These are phyloP conservation scores for Drosophila greeni DNA, from an alignment of 2,888 invertebrate genomes.

Conservation along the genomic window DNA sequence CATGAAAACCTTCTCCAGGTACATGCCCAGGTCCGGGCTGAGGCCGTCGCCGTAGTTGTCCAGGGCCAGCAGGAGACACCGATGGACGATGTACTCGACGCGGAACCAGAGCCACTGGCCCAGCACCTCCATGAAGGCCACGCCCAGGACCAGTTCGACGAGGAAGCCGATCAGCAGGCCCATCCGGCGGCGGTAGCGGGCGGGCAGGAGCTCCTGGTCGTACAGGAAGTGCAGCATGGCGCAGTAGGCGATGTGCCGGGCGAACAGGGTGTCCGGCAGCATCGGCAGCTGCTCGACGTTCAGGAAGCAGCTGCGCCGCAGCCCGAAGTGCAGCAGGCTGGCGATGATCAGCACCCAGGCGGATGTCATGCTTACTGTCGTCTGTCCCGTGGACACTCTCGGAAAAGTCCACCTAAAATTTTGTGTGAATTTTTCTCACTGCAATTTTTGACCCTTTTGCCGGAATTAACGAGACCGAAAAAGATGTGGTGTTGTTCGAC, in stretches of 20 bases:
- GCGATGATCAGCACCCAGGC: slow-evolving; percentile 24
- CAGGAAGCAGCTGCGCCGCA: slow-evolving; percentile 27
- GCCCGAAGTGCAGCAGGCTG: slow-evolving; percentile 25
- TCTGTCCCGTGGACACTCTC: background rate
- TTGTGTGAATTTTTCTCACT: background rate
- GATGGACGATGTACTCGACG: slow-evolving; percentile 19
- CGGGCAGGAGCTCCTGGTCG: slow-evolving; percentile 28
- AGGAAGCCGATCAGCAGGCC: slow-evolving; percentile 23
- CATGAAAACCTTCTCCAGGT: slow-evolving; percentile 28
- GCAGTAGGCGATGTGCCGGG: slow-evolving; percentile 34
- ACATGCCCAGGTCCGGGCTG: background rate
- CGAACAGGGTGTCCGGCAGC: slow-evolving; percentile 25
- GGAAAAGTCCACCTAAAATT: background rate
- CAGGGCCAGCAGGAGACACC: background rate
- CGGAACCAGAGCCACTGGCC: slow-evolving; percentile 32
- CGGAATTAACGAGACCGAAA: slow-evolving; percentile 16
- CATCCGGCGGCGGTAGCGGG: slow-evolving; percentile 25
- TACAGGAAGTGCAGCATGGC: slow-evolving; percentile 38
- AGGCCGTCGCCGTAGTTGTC: slow-evolving; percentile 2
- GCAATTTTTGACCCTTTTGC: background rate
- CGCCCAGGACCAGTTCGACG: slow-evolving; percentile 28
- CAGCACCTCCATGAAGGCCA: slow-evolving; percentile 37
- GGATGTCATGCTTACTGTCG: slow-evolving; percentile 21
- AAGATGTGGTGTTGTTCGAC: background rate
- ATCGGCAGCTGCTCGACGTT: slow-evolving; percentile 7